Evolutionary conservation across 2,888 invertebrate genomes (phyloP), one percentile per base, ranked within the genome.

Genomic region (Mylabris sibirica): DNA sequence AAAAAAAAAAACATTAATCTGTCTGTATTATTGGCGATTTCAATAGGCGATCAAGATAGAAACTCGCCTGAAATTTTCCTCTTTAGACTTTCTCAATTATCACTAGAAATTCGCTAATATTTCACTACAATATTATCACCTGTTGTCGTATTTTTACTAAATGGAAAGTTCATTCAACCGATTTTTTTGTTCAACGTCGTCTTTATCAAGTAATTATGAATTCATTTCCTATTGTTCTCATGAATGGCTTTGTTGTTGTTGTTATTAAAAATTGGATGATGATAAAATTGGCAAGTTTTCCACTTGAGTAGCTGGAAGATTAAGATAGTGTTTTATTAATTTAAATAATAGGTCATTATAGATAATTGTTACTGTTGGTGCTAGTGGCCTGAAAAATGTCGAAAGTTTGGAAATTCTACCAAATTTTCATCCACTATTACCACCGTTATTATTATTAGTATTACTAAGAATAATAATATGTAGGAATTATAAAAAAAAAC

Each of bases 171-270:
- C 57, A 57, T 57, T 57, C 57, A 57, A 57, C 57, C 30, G 30
- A 30, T 30, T 30, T 30, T 30, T 30, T 30, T 30, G 30, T 30
- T 30, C 5, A 30, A 53, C 22, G 22, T n/a, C 12, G 5, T 38
- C 20, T 53, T 53, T 53, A 53, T 53, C 53, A 53, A 12, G 22
- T n/a, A 57, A 57, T 57, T 57, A 57, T 24, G 3, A 49, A 49
- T 49, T 49, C 49, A 57, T 57, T 57, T 57, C 57, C 57, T 22
- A 57, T 57, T 57, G 49, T 49, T 6, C 20, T 49, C n/a, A 49
- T 49, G 49, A 49, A 49, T 49, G 2, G 11, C n/a, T 11, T 44
- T 49, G 6, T 24, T 53, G 11, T 53, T 53, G 9, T 53, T 53
- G 12, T 53, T 53, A 11, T 53, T 53, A 9, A 53, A 3, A 24